phyloP scores from a whole-genome alignment of 2,797 vertebrate genomes.

The Xerus rutilus region DNA sequence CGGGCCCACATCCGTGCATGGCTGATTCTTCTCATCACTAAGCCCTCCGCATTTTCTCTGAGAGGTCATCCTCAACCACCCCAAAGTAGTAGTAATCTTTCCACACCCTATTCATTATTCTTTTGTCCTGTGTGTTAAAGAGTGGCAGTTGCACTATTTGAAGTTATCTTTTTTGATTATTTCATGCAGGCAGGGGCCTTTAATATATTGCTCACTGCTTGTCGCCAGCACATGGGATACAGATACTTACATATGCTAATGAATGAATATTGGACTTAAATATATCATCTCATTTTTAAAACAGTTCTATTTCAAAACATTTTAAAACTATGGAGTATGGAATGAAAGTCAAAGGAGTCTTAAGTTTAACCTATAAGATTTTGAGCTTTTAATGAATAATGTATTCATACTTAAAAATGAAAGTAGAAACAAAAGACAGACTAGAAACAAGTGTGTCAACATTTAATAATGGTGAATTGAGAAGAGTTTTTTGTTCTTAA shows the following conservation, averaged over 20 bases:
- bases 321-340: background rate
- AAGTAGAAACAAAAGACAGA: background rate
- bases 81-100: background rate
- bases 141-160: background rate
- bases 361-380: background rate
- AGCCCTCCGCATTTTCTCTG: background rate
- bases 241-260: background rate
- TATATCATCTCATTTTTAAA: conserved; percentile 2
- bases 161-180: background rate
- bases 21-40: background rate
- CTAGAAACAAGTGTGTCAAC: background rate
- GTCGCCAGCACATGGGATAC: background rate
- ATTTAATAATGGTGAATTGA: background rate
- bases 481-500: background rate
- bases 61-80: background rate
- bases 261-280: background rate
- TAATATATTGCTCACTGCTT: background rate
- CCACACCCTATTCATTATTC: background rate
- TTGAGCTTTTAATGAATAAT: background rate
- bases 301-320: background rate
- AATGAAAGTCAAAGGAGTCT: background rate
- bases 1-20: background rate
- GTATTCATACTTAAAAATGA: conserved; percentile 6
- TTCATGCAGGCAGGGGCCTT: background rate
- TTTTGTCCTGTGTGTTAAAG: background rate